Base-by-base conservation (phyloP, 2,113 vertebrate species). In the Oryzias curvinotus region DNA sequence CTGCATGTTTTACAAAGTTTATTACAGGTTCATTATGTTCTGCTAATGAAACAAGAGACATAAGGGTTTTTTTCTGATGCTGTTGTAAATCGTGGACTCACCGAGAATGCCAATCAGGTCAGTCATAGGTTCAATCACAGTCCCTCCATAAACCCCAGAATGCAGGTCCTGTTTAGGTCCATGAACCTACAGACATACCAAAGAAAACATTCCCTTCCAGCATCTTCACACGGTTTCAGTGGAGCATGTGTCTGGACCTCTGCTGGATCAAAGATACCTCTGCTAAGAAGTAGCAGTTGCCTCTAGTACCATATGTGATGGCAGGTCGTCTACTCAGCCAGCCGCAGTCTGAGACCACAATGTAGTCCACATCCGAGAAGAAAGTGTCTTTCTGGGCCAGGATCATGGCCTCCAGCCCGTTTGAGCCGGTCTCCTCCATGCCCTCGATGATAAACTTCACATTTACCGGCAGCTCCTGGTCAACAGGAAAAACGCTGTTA, bases 401-500 rank as follows among this genome's bases (percentile, higher is more conserved):
- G n/a, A 94, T 87, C 82, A 94, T 85, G 18, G 80, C 72, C 0
- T 92, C 87, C 65, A 94, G 82, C 36, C 93, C 93, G 1, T 88
- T 87, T 1, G 92, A 94, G 26, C 93, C 93, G 0, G 89, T 91
- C 85, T 94, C 93, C 75, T 94, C 93, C 93, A 94, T 93, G 15
- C 91, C 93, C 81, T 94, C 93, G 2, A 94, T 89, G 21, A 94
- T 26, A 61, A 93, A 91, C 83, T 93, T 94, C 48, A 94, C 89
- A 53, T 94, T 94, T 17, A 93, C 93, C 0, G 93, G 93, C 28
- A 94, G 89, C 16, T 91, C 92, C 93, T 94, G 73, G 30, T 44
- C 49, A 21, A 75, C 17, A 55, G 52, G 1, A 19, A 36, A 5
- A 51, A 52, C 55, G 44, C 13, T 3, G 25, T 23, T 2, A 5